Base-by-base conservation (phyloP, 1,140 invertebrate species). In the Thrips palmi region DNA sequence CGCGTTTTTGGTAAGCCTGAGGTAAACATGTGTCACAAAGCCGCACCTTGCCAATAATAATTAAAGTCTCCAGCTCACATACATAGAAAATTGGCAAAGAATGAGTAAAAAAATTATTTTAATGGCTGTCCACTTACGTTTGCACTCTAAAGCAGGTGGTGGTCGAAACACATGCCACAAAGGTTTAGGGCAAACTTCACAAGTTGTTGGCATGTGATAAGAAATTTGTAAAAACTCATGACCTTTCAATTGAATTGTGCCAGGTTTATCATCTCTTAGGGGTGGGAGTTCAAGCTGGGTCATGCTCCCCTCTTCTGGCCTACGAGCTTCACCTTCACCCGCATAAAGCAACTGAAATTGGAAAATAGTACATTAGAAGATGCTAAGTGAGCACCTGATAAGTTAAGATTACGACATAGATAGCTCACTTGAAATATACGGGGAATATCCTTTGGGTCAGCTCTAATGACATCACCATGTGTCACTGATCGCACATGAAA, bases 401-500 rank as follows among this genome's bases (percentile, higher is more conserved):
- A 12, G 14, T 33, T 40, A 23, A 27, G 12, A 21, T 31, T 29
- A 44, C 20, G 23, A 37, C 17, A 8, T 8, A 15, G 20, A 42
- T 6, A 17, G 27, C 25, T 48, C 58, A 78, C 76, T 68, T 97
- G 92, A 65, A 97, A 97, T 66, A 98, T 97, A 59, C 89, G 78
- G 51, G 93, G 93, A 62, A 97, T 93, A 71, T 97, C 91, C 77
- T 92, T 92, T 58, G 87, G 85, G 69, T 96, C 89, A 37, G 88
- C 93, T 57, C 92, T 73, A 55, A 96, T 93, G 43, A 97, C 91
- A 71, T 98, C 93, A 50, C 91, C 91, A 64, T 97, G 92, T 37
- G 92, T 97, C 34, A 97, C 93, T 41, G 88, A 83, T 48, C 93
- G 74, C 41, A 97, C 93, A 64, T 97, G 93, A 65, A 96, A 97